phyloP scores from a whole-genome alignment of 2,113 vertebrate genomes.

The Platichthys stellatus region DNA sequence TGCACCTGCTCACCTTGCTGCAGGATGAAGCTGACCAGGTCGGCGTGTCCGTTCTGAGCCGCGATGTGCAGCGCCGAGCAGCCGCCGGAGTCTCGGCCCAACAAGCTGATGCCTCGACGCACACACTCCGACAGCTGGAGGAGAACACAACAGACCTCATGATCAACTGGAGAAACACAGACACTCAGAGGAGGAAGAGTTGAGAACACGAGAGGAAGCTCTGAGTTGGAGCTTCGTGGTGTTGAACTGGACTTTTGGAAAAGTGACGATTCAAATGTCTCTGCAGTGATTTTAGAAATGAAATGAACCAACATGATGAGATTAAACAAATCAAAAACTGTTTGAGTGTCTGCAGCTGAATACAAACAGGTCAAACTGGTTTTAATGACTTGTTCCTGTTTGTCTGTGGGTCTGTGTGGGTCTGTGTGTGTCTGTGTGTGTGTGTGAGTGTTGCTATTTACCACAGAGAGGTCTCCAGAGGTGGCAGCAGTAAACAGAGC shows the following conservation, averaged over 20 bases:
- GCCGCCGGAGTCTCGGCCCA: slow-evolving; percentile 89
- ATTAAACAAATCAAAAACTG: neutral
- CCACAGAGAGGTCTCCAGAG: slow-evolving; percentile 74
- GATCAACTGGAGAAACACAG: no score
- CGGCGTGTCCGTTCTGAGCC: slow-evolving; percentile 86
- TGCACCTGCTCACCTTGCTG: slow-evolving; percentile 86
- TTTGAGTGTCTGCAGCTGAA: neutral
- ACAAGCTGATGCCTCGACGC: slow-evolving; percentile 88
- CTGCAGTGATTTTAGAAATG: no score
- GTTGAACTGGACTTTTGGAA: no score
- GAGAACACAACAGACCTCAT: neutral
- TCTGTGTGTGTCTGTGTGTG: neutral
- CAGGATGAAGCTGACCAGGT: slow-evolving; percentile 90
- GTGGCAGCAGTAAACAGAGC: slow-evolving; percentile 76
- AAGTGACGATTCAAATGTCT: no score
- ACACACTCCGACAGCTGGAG: slow-evolving; percentile 89
- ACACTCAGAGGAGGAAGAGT: no score
- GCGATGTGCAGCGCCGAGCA: slow-evolving; percentile 91
- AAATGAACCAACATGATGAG: neutral
- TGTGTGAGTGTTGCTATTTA: slow-evolving; percentile 9
- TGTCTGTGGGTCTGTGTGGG: neutral
- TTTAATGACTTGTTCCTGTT: neutral
- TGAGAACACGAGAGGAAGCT: no score
- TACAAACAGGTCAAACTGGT: neutral
- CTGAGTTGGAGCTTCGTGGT: no score